Percentiles rank a stretch among this genome's conserved stretches.
Conservation (phyloP, 1,140 invertebrate genomes). For the Archegozetes longisetosus region DNA sequence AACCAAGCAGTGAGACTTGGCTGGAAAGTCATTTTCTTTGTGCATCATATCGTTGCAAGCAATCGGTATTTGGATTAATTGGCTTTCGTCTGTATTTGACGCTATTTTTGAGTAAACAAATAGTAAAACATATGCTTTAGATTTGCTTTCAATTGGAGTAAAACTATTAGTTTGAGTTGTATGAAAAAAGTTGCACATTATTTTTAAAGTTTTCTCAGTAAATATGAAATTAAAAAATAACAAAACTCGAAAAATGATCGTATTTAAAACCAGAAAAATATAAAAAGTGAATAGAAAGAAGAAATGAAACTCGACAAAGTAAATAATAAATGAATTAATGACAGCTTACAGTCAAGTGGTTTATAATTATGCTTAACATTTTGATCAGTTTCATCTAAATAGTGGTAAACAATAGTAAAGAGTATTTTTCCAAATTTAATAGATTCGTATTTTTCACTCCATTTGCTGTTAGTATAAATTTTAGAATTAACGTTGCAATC, state of each 20-base stretch:
- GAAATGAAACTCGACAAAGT: too few species aligned
- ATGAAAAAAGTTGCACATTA: neutral
- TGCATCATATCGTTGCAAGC: slow-evolving; percentile 38
- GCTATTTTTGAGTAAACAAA: neutral
- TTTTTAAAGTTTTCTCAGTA: neutral
- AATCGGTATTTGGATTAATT: slow-evolving; percentile 1
- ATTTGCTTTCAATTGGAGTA: neutral
- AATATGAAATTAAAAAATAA: too few species aligned
- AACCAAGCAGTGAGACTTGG: slow-evolving; percentile 31
- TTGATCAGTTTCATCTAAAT: neutral
- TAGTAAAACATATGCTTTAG: neutral
- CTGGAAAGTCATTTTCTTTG: slow-evolving; percentile 47
- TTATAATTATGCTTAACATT: neutral
- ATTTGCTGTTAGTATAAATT: slow-evolving; percentile 23
- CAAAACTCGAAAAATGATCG: too few species aligned
- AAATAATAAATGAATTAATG: too few species aligned
- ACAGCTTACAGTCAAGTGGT: neutral
- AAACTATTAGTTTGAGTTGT: neutral
- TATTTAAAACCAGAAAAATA: too few species aligned
- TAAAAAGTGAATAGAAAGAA: too few species aligned
- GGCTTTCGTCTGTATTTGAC: neutral
- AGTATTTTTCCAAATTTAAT: slow-evolving; percentile 4
- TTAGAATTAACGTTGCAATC: slow-evolving; percentile 28
- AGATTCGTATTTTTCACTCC: neutral
- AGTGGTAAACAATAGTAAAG: neutral